Evolutionary conservation across 1,140 invertebrate genomes (phyloP), one percentile per base, ranked within the genome.

Genomic region (Drosophila rhopaloa): DNA sequence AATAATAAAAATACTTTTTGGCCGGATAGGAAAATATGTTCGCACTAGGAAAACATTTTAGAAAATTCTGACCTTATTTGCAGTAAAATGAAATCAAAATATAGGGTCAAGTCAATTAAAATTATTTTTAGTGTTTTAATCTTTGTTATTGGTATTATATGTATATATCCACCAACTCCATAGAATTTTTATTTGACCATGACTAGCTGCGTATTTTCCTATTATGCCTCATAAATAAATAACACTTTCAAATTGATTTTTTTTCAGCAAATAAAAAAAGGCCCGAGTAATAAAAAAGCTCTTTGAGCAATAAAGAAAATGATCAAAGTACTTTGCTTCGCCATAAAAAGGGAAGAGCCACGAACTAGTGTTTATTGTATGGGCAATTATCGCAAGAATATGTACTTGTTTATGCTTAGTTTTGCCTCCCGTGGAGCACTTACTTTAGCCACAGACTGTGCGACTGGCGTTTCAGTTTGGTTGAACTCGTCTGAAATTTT

Each of bases 401-500:
- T 44, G 47, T 37, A 37, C 38, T 66, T 68, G 65, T 68, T 68
- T 66, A 68, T 54, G 9, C 16, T 9, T 10, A 48, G 41, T 19
- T 48, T 63, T 48, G 38, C 65, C 46, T 11, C 65, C 65, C 65
- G 4, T 53, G 14, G 50, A 50, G 50, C 50, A 35, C 14, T 44
- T 47, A 66, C 35, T 71, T 71, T 56, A 50, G 56, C 55, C 24
- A 16, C 9, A 47, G 60, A 68, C 65, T 68, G 65, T 68, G 58
- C 35, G 10, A 14, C 46, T 67, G 43, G 35, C 57, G 27, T 47
- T 62, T 66, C 10, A 10, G 65, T 81, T 66, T 44, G 24, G 13
- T 38, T 41, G 47, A 61, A 61, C 75, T 81, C 55, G 47, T 55
- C 50, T 5, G 19, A 43, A 76, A 76, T 37, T 68, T 60, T 58